Base-by-base conservation (phyloP, 1,140 invertebrate species). In the Rhynchophorus ferrugineus region DNA sequence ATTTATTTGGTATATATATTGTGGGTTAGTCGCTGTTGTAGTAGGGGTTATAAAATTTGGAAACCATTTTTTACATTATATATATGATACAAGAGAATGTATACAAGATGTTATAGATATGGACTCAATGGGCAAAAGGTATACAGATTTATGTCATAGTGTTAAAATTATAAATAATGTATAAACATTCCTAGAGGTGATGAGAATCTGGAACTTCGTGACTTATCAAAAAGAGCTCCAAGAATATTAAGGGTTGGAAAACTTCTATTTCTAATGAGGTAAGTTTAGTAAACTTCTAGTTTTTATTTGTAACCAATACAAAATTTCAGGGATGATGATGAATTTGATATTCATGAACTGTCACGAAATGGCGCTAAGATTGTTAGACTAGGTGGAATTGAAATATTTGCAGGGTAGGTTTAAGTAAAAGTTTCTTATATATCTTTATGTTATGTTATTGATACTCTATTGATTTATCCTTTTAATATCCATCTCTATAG, bases 41-140 rank as follows among this genome's bases (percentile, higher is more conserved):
- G 93, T 98, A 70, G 77, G 82, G 13, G 70, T 79, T 29, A 79
- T 98, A 41, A 98, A 99, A 75, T 69, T 89, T 39, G 73, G 91
- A 49, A 98, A 98, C 75, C 84, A 87, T 71, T 84, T 85, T 33
- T 76, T 99, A 29, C 96, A 99, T 71, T 83, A 86, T 59, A 85
- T 98, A 71, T 99, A 97, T 74, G 95, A 99, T 72, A 95, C 91
- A 9, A 87, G 85, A 11, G 90, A 95, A 69, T 87, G 87, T 62
- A 82, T 93, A 55, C 78, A 84, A 51, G 82, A 85, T 57, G 47
- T 44, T 9, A 44, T 55, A 14, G 47, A 55, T 29, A 29, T 34
- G 33, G 33, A 34, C 33, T n/a, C n/a, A 8, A 8, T 34, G 8
- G n/a, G n/a, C 8, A 34, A 8, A 34, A 34, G n/a, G n/a, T 34